phyloP scores from a whole-genome alignment of 2,888 invertebrate species.

The Hypselothyrea guttata region DNA sequence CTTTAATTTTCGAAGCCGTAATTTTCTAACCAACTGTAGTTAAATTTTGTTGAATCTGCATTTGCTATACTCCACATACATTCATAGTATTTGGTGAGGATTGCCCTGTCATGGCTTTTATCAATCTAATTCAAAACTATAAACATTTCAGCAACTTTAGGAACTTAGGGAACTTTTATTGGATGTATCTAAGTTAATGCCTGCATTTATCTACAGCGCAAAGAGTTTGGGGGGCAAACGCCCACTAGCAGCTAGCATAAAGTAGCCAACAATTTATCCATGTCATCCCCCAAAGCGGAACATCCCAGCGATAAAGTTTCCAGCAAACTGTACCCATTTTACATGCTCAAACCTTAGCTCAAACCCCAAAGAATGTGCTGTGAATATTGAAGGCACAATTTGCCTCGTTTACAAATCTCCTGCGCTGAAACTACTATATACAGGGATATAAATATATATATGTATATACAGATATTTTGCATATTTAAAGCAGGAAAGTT shows the following conservation, averaged over 20 bases:
- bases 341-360: slow-evolving; percentile 72
- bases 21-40: not conserved
- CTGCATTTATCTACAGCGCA: slow-evolving; percentile 16
- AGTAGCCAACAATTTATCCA: slow-evolving; percentile 41
- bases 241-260: slow-evolving; percentile 41
- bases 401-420: slow-evolving; percentile 30
- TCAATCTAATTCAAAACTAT: slow-evolving; percentile 2
- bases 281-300: slow-evolving; percentile 31
- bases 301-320: slow-evolving; percentile 49
- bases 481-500: slow-evolving; percentile 58
- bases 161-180: too few species aligned
- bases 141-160: too few species aligned
- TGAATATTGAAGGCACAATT: slow-evolving; percentile 49
- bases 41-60: not conserved
- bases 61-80: too few species aligned
- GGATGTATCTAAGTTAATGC: too few species aligned
- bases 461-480: slow-evolving; percentile 60
- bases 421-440: slow-evolving; percentile 12
- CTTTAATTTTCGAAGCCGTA: not conserved
- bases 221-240: slow-evolving; percentile 48
- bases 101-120: not conserved
- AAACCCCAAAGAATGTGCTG: slow-evolving; percentile 52
- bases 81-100: too few species aligned
- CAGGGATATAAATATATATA: slow-evolving; percentile 1
- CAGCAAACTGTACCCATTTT: slow-evolving; percentile 68